Conservation (phyloP, 2,113 vertebrate genomes). For the Lasiurus borealis region DNA sequence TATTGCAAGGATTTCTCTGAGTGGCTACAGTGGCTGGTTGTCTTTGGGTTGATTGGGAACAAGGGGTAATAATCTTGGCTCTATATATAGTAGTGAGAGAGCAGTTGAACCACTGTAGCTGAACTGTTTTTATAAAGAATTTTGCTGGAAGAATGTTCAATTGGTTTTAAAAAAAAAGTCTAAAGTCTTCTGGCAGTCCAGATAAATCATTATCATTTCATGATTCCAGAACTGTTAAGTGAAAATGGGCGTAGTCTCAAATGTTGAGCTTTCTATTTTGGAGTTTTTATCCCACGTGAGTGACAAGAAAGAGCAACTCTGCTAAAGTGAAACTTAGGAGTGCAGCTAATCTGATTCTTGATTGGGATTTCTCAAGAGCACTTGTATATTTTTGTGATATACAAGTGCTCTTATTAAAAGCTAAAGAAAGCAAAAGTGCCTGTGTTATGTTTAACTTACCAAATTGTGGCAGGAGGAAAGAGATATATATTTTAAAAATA, state of each 20-base stretch:
- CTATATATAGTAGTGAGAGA: not conserved
- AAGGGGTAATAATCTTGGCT: slow-evolving; percentile 3
- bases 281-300: slow-evolving; percentile 27
- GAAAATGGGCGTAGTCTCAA: not conserved
- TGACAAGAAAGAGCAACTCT: slow-evolving; percentile 37
- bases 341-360: not conserved
- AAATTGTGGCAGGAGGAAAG: not conserved
- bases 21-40: not conserved
- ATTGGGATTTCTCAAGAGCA: slow-evolving; percentile 36
- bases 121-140: slow-evolving; percentile 7
- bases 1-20: not conserved
- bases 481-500: not conserved
- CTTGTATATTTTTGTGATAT: slow-evolving; percentile 5
- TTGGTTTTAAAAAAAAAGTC: not conserved
- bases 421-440: not conserved
- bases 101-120: not conserved
- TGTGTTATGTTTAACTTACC: not conserved
- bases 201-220: not conserved
- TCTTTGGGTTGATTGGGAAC: not conserved
- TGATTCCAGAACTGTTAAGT: slow-evolving; percentile 17
- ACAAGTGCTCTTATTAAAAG: not conserved
- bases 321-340: slow-evolving; percentile 46
- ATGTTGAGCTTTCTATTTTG: not conserved
- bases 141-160: slow-evolving; percentile 17
- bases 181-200: not conserved